Conservation (phyloP, 2,113 vertebrate species). For the Clarias magur region DNA sequence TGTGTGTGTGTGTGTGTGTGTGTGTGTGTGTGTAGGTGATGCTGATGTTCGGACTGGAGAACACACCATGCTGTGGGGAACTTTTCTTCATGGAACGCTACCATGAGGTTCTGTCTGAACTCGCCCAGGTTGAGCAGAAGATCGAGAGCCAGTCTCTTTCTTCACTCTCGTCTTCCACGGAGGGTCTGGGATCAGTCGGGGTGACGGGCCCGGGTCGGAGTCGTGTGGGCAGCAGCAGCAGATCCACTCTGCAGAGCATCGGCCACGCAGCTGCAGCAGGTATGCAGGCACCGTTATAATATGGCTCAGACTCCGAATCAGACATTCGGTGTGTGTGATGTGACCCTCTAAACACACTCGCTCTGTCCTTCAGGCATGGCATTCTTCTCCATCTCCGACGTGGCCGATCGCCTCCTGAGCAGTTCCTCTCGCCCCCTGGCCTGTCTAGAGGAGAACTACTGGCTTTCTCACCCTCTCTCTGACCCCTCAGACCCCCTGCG, state of each 20-base stretch:
- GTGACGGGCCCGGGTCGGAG: constrained; percentile 61
- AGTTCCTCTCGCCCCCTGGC: constrained; percentile 78
- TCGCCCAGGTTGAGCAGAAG: constrained; percentile 87
- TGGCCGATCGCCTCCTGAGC: constrained; percentile 88
- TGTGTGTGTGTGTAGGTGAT: constrained; percentile 77
- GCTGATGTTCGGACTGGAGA: constrained; percentile 83
- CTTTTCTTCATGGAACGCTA: constrained; percentile 91
- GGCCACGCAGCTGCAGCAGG: constrained; percentile 94
- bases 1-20: constrained; percentile 31
- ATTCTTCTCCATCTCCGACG: constrained; percentile 96
- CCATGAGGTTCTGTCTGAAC: constrained; percentile 82
- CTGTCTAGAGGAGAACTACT: constrained; percentile 85
- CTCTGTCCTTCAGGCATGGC: constrained; percentile 81
- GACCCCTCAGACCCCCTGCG: constrained; percentile 73
- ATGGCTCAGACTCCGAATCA: not conserved
- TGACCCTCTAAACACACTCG: not conserved
- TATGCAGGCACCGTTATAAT: constrained; percentile 49
- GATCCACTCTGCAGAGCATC: constrained; percentile 89
- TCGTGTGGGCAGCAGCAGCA: constrained; percentile 79
- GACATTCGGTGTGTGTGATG: not conserved
- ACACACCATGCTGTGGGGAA: constrained; percentile 81
- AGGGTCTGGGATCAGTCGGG: constrained; percentile 66
- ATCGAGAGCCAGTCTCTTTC: constrained; percentile 83
- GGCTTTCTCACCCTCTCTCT: constrained; percentile 72
- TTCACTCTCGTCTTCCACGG: constrained; percentile 71